A percentile compares a stretch with the other conserved stretches of the same genome.
phyloP scores from a whole-genome alignment of 2,888 invertebrate genomes.

The Lobophora halterata region DNA sequence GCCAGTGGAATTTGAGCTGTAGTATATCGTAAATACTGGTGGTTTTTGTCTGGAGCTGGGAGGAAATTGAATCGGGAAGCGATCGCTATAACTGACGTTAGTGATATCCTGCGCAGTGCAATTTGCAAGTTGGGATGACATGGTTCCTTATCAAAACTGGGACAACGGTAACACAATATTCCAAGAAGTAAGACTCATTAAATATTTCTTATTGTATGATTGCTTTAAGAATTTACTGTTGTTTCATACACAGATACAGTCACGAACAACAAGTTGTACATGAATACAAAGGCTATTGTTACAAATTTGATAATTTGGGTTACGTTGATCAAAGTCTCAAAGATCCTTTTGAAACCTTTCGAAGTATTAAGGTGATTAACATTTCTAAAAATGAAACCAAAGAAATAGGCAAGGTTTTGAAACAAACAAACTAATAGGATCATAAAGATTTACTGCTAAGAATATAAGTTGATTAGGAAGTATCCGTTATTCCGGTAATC shows the following conservation, averaged over 20 bases:
- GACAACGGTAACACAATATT: neutral
- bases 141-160: neutral
- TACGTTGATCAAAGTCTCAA: no score
- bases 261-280: neutral
- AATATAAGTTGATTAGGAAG: conserved; percentile 22
- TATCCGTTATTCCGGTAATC: conserved; percentile 5
- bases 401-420: conserved; percentile 6
- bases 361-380: conserved; percentile 4
- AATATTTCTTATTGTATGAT: neutral
- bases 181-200: neutral
- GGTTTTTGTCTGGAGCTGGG: neutral
- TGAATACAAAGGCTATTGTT: neutral
- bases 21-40: conserved; percentile 4
- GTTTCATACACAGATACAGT: neutral
- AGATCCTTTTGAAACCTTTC: conserved; percentile 3
- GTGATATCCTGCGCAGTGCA: conserved; percentile 12
- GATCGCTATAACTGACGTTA: conserved; percentile 9
- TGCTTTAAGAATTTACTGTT: conserved; percentile 1
- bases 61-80: conserved; percentile 10
- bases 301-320: neutral
- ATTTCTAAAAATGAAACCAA: conserved; percentile 2
- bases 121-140: conserved; percentile 9
- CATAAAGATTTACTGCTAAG: conserved; percentile 15
- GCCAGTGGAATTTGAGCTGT: conserved; percentile 13
- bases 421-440: conserved; percentile 23